Conservation (phyloP, 1,140 invertebrate species). For the Drosophila kurseongensis region DNA sequence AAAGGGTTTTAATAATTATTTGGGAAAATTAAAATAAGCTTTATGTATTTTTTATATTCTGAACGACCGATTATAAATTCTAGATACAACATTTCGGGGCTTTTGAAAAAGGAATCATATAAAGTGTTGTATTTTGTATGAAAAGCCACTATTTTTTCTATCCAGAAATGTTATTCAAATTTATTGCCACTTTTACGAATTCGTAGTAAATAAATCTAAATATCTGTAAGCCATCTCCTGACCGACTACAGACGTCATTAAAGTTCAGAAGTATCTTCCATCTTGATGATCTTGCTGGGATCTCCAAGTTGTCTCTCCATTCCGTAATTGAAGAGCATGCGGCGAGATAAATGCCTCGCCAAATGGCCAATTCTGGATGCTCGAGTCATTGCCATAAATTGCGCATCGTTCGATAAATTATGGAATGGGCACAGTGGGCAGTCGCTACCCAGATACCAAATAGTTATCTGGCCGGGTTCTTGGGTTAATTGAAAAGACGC, state of each 20-base stretch:
- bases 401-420: slow-evolving; percentile 48
- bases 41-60: too few species aligned
- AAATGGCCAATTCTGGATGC: slow-evolving; percentile 50
- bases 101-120: too few species aligned
- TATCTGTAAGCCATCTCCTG: slow-evolving; percentile 26
- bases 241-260: slow-evolving; percentile 15
- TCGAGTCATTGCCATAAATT: slow-evolving; percentile 76
- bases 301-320: slow-evolving; percentile 11
- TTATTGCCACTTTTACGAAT: background rate
- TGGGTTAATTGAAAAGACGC: slow-evolving; percentile 37
- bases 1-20: background rate
- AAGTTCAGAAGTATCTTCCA: background rate
- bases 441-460: slow-evolving; percentile 37
- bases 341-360: slow-evolving; percentile 53
- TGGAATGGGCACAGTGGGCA: slow-evolving; percentile 55
- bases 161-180: too few species aligned
- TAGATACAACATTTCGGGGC: too few species aligned
- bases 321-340: slow-evolving; percentile 35
- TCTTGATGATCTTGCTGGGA: slow-evolving; percentile 27
- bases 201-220: slow-evolving; percentile 1
- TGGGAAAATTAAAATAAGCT: background rate
- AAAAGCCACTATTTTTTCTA: too few species aligned
- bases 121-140: too few species aligned
- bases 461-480: slow-evolving; percentile 34
- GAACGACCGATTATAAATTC: too few species aligned